phyloP scores from a whole-genome alignment of 2,113 vertebrate genomes.

The Agelaius tricolor region DNA sequence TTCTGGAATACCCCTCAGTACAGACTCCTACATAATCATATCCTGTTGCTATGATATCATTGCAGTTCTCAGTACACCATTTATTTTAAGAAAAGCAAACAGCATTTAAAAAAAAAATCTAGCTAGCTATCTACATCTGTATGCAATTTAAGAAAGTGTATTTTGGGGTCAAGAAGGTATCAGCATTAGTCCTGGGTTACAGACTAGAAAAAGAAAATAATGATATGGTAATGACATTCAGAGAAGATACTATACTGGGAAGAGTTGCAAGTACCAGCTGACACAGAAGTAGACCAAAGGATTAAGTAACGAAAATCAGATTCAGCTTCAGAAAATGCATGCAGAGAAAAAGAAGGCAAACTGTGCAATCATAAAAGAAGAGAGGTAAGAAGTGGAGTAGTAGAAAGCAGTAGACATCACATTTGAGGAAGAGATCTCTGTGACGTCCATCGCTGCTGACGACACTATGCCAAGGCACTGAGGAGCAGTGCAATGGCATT shows the following conservation, averaged over 20 bases:
- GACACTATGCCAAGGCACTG: not conserved
- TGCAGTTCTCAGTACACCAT: slow-evolving; percentile 26
- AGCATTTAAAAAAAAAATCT: not conserved
- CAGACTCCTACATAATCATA: slow-evolving; percentile 50
- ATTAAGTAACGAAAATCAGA: not conserved
- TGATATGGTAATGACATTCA: slow-evolving; percentile 26
- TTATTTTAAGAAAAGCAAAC: slow-evolving; percentile 33
- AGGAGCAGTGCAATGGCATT: not conserved
- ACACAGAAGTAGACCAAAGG: slow-evolving; percentile 11
- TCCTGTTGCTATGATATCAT: slow-evolving; percentile 66
- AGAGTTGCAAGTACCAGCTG: slow-evolving; percentile 26
- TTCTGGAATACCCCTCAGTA: slow-evolving; percentile 50
- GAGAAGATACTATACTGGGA: slow-evolving; percentile 13
- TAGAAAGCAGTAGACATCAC: not conserved
- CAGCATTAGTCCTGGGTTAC: not conserved
- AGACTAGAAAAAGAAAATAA: not conserved
- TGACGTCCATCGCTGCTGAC: not conserved
- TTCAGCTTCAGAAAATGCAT: not conserved
- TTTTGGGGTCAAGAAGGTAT: slow-evolving; percentile 8
- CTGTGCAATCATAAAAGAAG: not conserved
- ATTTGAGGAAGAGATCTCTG: not conserved
- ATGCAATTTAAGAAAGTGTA: not conserved
- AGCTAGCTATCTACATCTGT: not conserved
- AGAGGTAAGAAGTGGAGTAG: not conserved
- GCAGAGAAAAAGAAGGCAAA: not conserved